These are phyloP conservation scores for Daktulosphaira vitifoliae DNA, from an alignment of 1,140 invertebrate species.

Conservation along the genomic window DNA sequence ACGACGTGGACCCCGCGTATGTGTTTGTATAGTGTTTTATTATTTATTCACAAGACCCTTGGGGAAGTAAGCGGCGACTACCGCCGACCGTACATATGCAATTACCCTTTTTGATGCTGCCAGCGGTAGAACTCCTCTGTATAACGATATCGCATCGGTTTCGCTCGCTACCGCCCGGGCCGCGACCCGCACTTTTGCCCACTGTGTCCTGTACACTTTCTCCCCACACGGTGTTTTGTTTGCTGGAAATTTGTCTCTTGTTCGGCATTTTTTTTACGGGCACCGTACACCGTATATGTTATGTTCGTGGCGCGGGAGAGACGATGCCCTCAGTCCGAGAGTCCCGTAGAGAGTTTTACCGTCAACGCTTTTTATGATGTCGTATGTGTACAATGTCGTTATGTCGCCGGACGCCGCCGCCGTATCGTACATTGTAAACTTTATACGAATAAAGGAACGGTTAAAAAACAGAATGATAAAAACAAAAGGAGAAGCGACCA, in stretches of 20 bases:
- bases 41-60: conserved; percentile 31
- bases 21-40: conserved; percentile 8
- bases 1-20: background rate
- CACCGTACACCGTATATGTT: background rate
- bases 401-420: background rate
- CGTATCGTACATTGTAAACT: no score
- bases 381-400: background rate
- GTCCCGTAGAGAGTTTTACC: no score
- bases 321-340: conserved; percentile 7
- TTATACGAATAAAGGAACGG: background rate
- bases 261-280: background rate
- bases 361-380: background rate
- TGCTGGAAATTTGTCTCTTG: conserved; percentile 20
- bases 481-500: no score
- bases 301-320: background rate
- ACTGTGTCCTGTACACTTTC: background rate
- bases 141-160: no score
- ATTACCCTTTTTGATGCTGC: conserved; percentile 28
- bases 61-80: background rate
- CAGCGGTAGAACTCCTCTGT: background rate
- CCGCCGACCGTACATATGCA: background rate
- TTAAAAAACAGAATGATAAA: no score
- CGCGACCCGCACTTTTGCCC: background rate
- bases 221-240: background rate
- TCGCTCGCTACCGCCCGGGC: no score